Evolutionary conservation across 2,888 invertebrate species (phyloP).

Genomic region (Lysandra bellargus): DNA sequence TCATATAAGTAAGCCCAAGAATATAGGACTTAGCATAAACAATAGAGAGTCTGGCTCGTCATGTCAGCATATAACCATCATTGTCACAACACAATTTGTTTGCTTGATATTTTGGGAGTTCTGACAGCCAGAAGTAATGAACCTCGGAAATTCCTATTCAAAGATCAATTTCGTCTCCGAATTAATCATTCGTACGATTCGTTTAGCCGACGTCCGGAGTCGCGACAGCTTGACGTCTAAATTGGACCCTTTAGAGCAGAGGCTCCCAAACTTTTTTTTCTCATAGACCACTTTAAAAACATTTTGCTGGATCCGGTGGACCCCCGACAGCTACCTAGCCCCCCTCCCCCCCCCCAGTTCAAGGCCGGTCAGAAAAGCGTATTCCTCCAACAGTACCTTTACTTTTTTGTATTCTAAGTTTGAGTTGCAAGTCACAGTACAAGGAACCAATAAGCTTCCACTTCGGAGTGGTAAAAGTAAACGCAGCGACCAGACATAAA

Average conservation of each 20-base stretch:
- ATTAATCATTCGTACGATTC: conserved; percentile 19
- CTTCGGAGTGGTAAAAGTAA: too few relatives aligned
- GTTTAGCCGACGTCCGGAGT: conserved; percentile 31
- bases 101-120: conserved; percentile 4
- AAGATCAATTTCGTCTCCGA: conserved; percentile 21
- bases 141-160: conserved; percentile 7
- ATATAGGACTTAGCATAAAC: background rate
- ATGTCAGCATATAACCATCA: background rate
- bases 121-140: conserved; percentile 24
- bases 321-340: too few relatives aligned
- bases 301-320: too few relatives aligned
- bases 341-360: too few relatives aligned
- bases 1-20: background rate
- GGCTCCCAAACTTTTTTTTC: too few relatives aligned
- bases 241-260: conserved; percentile 32
- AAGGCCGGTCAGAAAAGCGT: too few relatives aligned
- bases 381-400: too few relatives aligned
- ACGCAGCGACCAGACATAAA: too few relatives aligned
- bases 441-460: too few relatives aligned
- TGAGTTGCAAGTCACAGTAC: too few relatives aligned
- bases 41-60: conserved; percentile 5
- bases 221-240: conserved; percentile 42
- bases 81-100: conserved; percentile 9
- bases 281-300: too few relatives aligned
- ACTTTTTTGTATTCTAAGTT: too few relatives aligned